These are phyloP conservation scores for Diabrotica balteata DNA, from an alignment of 2,888 invertebrate species.

Conservation along the genomic window DNA sequence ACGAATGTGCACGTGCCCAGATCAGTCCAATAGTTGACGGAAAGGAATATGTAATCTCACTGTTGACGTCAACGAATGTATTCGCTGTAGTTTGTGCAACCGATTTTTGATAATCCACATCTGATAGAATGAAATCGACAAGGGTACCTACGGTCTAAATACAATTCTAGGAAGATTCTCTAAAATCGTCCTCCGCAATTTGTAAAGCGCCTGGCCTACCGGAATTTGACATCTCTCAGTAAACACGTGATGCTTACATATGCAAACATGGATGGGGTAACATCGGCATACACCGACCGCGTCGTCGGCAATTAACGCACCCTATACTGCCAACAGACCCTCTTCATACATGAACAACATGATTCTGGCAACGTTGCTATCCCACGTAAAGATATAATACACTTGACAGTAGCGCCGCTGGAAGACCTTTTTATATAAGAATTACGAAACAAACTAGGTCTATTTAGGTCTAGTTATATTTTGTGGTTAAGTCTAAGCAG, in stretches of 20 bases:
- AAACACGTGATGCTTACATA: constrained; percentile 51
- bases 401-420: constrained; percentile 6
- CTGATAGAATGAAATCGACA: no score
- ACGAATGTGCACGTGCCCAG: no score
- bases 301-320: constrained; percentile 55
- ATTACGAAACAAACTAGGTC: no score
- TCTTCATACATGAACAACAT: constrained; percentile 43
- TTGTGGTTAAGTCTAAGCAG: no score
- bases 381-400: no score
- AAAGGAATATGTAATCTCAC: not conserved
- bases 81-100: no score
- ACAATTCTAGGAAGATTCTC: no score
- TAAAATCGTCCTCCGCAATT: no score
- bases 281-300: constrained; percentile 42
- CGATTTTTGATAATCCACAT: no score
- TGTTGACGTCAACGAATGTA: not conserved
- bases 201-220: not conserved
- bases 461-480: no score
- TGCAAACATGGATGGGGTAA: constrained; percentile 49
- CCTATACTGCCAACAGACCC: constrained; percentile 49
- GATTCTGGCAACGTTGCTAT: constrained; percentile 29
- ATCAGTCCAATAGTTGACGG: not conserved
- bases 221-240: constrained; percentile 36
- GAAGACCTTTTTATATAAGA: not conserved
- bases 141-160: no score